These are phyloP conservation scores for Zoanthus gigantus DNA, from an alignment of 92 coral and sea anemone genomes.

Conservation along the genomic window DNA sequence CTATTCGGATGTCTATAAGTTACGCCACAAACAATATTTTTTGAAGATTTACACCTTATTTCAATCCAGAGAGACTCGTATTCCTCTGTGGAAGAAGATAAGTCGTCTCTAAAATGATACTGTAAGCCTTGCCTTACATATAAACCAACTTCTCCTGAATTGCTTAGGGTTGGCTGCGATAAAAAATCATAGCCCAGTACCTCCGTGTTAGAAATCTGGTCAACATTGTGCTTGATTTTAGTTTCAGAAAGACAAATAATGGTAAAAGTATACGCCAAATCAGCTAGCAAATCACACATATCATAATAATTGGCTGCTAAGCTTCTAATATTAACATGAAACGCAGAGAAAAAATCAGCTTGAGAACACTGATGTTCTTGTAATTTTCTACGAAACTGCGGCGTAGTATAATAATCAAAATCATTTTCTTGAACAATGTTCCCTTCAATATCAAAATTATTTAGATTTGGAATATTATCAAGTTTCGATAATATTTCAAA, in stretches of 20 bases:
- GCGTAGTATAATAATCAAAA: constrained; percentile 3
- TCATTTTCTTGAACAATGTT: constrained; percentile 11
- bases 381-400: constrained; percentile 10
- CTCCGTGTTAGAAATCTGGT: too few relatives aligned
- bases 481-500: neutral
- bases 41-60: neutral
- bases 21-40: too few relatives aligned
- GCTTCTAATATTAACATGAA: constrained; percentile 28
- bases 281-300: constrained; percentile 1
- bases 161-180: constrained; percentile 33
- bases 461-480: too few relatives aligned
- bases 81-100: constrained; percentile 8
- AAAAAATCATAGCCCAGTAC: constrained; percentile 24
- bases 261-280: constrained; percentile 4
- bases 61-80: constrained; percentile 42
- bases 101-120: constrained; percentile 12
- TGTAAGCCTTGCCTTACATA: constrained; percentile 30
- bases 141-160: too few relatives aligned
- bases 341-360: constrained; percentile 2
- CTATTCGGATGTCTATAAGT: too few relatives aligned
- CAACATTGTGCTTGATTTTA: neutral
- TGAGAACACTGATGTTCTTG: neutral
- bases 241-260: constrained; percentile 11
- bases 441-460: too few relatives aligned
- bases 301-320: constrained; percentile 36